Evolutionary conservation across 2,797 vertebrate genomes (phyloP).

Genomic region (Otolemur crassicaudatus): DNA sequence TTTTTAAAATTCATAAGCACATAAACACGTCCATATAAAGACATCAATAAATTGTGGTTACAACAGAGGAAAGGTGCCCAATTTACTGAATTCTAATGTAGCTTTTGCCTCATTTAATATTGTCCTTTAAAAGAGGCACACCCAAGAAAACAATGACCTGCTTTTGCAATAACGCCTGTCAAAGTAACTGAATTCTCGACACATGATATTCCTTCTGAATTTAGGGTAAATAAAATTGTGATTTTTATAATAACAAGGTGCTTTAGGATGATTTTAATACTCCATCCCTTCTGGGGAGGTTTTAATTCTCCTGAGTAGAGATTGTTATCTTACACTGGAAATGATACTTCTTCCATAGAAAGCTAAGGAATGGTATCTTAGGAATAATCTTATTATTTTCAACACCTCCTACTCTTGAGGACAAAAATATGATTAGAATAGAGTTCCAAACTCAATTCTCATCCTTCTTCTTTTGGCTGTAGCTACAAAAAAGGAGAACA

Average conservation of each 20-base stretch:
- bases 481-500: slow-evolving; percentile 28
- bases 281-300: not conserved
- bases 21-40: slow-evolving; percentile 38
- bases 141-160: not conserved
- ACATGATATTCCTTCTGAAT: not conserved
- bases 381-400: slow-evolving; percentile 76
- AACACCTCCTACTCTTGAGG: slow-evolving; percentile 75
- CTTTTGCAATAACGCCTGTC: not conserved
- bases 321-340: slow-evolving; percentile 30
- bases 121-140: not conserved
- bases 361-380: slow-evolving; percentile 66
- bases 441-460: slow-evolving; percentile 62
- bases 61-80: not conserved
- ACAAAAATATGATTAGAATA: slow-evolving; percentile 74
- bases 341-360: slow-evolving; percentile 59
- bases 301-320: slow-evolving; percentile 54
- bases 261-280: not conserved
- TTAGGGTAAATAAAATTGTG: not conserved
- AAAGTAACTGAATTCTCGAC: slow-evolving; percentile 49
- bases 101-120: not conserved
- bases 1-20: slow-evolving; percentile 64
- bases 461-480: slow-evolving; percentile 50
- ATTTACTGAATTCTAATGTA: not conserved
- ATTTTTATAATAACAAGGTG: not conserved
- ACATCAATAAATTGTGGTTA: slow-evolving; percentile 7